A percentile compares a stretch with the other conserved stretches of the same genome.
These are phyloP conservation scores for Neofelis nebulosa DNA, from an alignment of 2,113 vertebrate species.

Conservation along the genomic window DNA sequence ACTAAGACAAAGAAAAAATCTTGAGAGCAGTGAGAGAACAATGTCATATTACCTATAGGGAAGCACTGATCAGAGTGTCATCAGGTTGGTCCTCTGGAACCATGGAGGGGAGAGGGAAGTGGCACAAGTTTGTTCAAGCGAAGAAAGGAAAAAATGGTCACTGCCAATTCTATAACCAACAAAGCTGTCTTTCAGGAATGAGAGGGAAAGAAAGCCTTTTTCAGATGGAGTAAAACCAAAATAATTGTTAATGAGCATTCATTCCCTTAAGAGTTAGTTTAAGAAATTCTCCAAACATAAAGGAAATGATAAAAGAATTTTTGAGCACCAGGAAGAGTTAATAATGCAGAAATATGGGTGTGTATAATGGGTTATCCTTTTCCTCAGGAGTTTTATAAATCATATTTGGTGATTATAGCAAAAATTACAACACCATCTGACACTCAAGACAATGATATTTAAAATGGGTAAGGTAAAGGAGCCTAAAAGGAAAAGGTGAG, in stretches of 20 bases:
- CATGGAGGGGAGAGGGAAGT: too few species aligned
- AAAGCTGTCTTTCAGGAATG: too few species aligned
- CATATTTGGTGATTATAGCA: neutral
- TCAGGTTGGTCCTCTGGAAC: neutral
- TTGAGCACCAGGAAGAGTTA: neutral
- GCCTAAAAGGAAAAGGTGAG: neutral
- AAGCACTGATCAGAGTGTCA: neutral
- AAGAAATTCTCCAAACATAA: neutral
- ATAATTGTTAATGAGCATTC: neutral
- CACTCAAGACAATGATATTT: neutral
- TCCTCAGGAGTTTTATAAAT: neutral
- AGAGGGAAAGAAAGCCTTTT: neutral
- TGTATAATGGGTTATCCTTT: neutral
- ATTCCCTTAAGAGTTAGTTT: neutral
- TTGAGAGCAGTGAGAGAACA: too few species aligned
- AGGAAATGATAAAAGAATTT: neutral
- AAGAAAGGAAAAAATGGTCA: neutral
- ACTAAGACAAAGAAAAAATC: too few species aligned
- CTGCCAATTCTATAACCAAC: neutral
- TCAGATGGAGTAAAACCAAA: neutral
- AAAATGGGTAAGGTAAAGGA: neutral
- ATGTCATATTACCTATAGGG: too few species aligned
- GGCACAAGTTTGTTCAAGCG: neutral
- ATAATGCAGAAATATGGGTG: too few species aligned
- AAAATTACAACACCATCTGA: neutral